Base-by-base conservation (phyloP, 2,888 invertebrate species). In the Graphium colonna region DNA sequence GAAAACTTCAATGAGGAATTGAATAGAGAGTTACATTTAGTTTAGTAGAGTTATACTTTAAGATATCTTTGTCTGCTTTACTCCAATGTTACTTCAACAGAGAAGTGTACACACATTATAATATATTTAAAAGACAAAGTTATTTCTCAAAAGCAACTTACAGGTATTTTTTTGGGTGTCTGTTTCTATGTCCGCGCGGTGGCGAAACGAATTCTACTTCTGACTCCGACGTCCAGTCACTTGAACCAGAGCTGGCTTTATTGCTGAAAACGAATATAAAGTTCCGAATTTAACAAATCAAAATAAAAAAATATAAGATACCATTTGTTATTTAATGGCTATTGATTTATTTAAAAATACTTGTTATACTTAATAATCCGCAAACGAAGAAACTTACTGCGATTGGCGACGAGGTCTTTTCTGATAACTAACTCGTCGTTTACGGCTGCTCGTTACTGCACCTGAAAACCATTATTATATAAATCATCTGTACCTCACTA, bases 171-270 rank as follows among this genome's bases (percentile, higher is more conserved):
- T 59, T 75, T 0, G 68, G 59, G 0, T 60, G 57, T 59, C 65
- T 72, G 53, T 72, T 69, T 36, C 63, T 73, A 1, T 76, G 66
- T 5, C 75, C 69, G 21, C 79, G 73, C 1, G 84, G 82, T 3
- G 85, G 79, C 0, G 78, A 77, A 1, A 80, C 67, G 33, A 62
- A 79, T 0, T 70, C 82, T 1, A 73, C 68, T 1, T 71, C 79
- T 2, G 69, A 69, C 1, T 76, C 77, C 0, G 84, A 80, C 0
- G 77, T 77, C 77, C 79, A 80, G 1, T 77, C 77, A 40, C 79
- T 81, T 0, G 81, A 75, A 1, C 70, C 69, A 1, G 75, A 70
- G 3, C 62, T 65, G 1, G 55, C 54, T n/a, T 58, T 56, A 15
- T 56, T 40, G 18, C 56, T 56, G 49, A 2, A 9, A 31, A 36